A percentile compares a stretch with the other conserved stretches of the same genome.
Evolutionary conservation across 2,888 invertebrate species (phyloP).

Genomic region (Pemphredon lugubris): DNA sequence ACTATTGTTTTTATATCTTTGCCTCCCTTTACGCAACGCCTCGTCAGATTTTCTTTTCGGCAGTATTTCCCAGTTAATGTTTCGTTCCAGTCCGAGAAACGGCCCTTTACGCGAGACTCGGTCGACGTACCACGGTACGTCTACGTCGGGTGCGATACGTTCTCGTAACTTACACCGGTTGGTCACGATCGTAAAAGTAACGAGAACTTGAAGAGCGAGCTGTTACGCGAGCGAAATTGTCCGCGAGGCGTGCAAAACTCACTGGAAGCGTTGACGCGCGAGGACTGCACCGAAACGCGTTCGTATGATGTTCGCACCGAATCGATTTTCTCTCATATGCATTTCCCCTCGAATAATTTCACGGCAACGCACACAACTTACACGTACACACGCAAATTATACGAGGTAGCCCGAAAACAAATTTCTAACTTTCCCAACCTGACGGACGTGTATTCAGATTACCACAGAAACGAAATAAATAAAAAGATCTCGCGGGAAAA

Average conservation of each 20-base stretch:
- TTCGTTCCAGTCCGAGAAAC: no score
- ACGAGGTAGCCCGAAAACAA: no score
- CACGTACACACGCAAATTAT: not conserved
- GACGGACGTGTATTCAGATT: no score
- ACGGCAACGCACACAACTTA: not conserved
- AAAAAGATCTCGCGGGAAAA: no score
- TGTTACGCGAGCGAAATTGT: constrained; percentile 30
- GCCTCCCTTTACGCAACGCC: no score
- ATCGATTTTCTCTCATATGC: not conserved
- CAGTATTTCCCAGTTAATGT: no score
- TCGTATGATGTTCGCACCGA: constrained; percentile 30
- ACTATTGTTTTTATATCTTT: no score
- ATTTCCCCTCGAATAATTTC: not conserved
- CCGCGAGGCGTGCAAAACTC: not conserved
- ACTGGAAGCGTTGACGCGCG: constrained; percentile 19
- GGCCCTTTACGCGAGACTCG: no score
- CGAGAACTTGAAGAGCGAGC: constrained; percentile 20
- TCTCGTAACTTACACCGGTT: constrained; percentile 40
- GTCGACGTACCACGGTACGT: no score
- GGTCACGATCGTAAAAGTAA: constrained; percentile 43
- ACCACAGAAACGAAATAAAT: no score
- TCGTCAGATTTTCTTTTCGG: no score
- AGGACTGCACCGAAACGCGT: constrained; percentile 27
- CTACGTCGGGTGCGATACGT: constrained; percentile 21
- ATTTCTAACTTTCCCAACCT: no score